phyloP scores from a whole-genome alignment of 2,888 invertebrate species.

The Polyommatus iphigenia region DNA sequence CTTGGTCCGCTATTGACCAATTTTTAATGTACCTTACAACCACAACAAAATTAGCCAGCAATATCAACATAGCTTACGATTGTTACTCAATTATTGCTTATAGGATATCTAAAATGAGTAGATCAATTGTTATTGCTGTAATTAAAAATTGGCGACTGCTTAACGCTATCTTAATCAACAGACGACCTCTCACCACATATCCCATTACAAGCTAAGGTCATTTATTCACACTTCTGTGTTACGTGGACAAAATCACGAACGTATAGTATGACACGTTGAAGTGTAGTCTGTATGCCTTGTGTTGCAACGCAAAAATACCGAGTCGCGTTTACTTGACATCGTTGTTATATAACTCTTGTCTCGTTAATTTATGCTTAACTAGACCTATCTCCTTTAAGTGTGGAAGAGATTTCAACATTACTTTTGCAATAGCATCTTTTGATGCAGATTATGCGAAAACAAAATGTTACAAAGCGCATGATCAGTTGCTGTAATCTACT shows the following conservation, averaged over 20 bases:
- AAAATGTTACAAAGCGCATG: background rate
- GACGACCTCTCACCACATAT: conserved; percentile 1
- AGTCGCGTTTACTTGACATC: conserved; percentile 24
- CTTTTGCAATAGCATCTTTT: background rate
- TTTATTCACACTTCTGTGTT: conserved; percentile 19
- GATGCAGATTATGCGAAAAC: background rate
- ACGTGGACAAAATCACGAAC: conserved; percentile 15
- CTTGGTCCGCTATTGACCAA: background rate
- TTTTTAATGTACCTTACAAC: background rate
- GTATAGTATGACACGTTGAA: background rate
- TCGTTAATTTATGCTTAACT: conserved; percentile 27
- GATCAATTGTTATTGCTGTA: background rate
- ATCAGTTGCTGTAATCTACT: background rate
- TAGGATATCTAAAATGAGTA: background rate
- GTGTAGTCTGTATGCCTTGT: background rate
- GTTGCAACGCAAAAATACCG: conserved; percentile 27
- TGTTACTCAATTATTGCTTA: background rate
- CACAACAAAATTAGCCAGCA: background rate
- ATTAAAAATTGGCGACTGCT: conserved; percentile 17
- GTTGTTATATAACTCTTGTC: conserved; percentile 29
- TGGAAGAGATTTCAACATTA: background rate
- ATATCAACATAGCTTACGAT: background rate
- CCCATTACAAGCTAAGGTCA: conserved; percentile 10
- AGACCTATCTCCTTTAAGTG: conserved; percentile 20
- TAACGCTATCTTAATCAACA: conserved; percentile 1